Base-by-base conservation (phyloP, 2,888 invertebrate genomes). In the Lasioglossum marginatum region DNA sequence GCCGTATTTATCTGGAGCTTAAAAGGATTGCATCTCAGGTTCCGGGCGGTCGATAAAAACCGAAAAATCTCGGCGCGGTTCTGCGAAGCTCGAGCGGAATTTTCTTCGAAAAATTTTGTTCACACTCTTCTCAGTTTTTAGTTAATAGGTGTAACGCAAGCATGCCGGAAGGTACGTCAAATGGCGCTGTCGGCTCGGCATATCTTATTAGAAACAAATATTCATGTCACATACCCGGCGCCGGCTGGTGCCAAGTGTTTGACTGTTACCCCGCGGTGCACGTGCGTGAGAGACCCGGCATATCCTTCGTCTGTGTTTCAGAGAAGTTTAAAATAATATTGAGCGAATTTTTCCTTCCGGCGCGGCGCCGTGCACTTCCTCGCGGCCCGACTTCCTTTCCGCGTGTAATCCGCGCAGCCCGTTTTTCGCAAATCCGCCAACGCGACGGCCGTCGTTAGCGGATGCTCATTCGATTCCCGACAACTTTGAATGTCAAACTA, bases 201-300 rank as follows among this genome's bases (percentile, higher is more conserved):
- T 95, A 95, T 95, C 94, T 95, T 95, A 95, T 95, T 94, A 95
- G 94, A 95, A 94, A 94, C 95, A 94, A 95, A 95, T 95, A 95
- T 95, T 95, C 95, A 95, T 94, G 95, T 95, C 95, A 95, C 95
- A 95, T 95, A 94, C 93, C 93, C 88, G 93, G 94, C 92, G 89
- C 94, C 95, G 94, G 95, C 94, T 95, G 95, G 95, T 94, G 95
- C 95, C 94, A 95, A 95, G 95, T 95, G 95, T 94, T 95, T 94
- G 94, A 95, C 94, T 95, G 94, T 94, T 94, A 94, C 93, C 93
- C 93, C 90, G 89, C 91, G 91, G 91, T 93, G 94, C 94, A 94
- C 94, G 94, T 94, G 94, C 94, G 93, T 93, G 93, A 90, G 92
- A 90, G 89, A 91, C 91, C 90, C 88, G 88, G 88, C 89, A 90